Percentiles rank a stretch among this genome's conserved stretches.
These are phyloP conservation scores for Trissonchulus latispiculum DNA, from an alignment of 2,888 invertebrate genomes.

Conservation along the genomic window DNA sequence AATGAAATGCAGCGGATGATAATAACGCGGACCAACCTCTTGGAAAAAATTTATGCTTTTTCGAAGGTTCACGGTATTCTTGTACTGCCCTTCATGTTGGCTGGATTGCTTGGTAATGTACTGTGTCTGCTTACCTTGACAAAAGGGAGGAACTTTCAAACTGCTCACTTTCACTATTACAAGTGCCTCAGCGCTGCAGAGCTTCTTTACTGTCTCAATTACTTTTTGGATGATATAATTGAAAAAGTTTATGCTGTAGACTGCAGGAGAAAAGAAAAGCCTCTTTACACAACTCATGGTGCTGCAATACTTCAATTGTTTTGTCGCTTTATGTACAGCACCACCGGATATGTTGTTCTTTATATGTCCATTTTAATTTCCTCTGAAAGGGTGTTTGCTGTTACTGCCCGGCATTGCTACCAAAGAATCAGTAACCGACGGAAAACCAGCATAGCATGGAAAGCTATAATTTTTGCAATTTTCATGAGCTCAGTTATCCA, in stretches of 20 bases:
- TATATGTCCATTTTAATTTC: constrained; percentile 13
- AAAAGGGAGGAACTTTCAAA: not conserved
- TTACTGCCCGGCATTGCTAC: not conserved
- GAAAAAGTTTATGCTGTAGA: not conserved
- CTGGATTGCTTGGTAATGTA: not conserved
- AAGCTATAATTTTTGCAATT: not conserved
- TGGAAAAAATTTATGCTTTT: not conserved
- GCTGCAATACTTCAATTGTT: constrained; percentile 9
- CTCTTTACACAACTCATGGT: not conserved
- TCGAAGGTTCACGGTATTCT: not conserved
- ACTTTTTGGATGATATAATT: not conserved
- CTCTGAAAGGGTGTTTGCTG: not conserved
- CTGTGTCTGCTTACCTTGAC: constrained; percentile 1
- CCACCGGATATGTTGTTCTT: constrained; percentile 4
- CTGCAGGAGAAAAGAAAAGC: not conserved
- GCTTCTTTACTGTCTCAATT: constrained; percentile 10
- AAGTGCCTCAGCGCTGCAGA: not conserved
- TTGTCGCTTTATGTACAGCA: not conserved
- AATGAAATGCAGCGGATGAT: not conserved
- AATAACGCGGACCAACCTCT: not conserved
- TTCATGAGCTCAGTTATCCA: not conserved
- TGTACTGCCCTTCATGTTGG: not conserved
- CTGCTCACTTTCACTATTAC: constrained; percentile 15
- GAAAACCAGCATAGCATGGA: not conserved
- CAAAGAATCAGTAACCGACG: not conserved